These are phyloP conservation scores for Myathropa florea DNA, from an alignment of 2,888 invertebrate genomes.

Conservation along the genomic window DNA sequence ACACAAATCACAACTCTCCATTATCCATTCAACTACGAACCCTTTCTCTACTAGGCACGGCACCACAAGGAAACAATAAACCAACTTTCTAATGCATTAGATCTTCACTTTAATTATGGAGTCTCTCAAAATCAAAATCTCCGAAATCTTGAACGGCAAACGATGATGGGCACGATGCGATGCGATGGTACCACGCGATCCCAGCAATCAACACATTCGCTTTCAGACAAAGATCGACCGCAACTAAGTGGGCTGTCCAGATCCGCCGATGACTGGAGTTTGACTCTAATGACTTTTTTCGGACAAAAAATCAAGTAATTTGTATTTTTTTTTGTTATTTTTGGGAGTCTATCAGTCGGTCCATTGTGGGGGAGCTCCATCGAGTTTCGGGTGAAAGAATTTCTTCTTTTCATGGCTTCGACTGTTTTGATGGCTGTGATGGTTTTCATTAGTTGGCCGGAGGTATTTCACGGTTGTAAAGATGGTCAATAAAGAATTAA, in stretches of 20 bases:
- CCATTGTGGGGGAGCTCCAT: not conserved
- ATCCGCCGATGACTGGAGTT: constrained; percentile 12
- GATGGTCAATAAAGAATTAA: constrained; percentile 54
- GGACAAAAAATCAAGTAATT: constrained; percentile 27
- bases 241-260: constrained; percentile 38
- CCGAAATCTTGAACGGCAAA: not conserved
- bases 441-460: constrained; percentile 25
- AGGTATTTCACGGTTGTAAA: constrained; percentile 48
- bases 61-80: not conserved
- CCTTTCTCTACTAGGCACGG: not conserved
- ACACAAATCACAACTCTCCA: constrained; percentile 22
- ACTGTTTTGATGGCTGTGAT: not conserved
- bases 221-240: constrained; percentile 37
- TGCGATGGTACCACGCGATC: not conserved
- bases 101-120: constrained; percentile 16
- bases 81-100: constrained; percentile 43
- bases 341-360: not conserved
- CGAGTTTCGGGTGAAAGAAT: not conserved
- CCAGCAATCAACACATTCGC: constrained; percentile 33
- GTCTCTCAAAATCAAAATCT: not conserved
- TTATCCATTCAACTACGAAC: not conserved
- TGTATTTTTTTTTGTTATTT: constrained; percentile 1
- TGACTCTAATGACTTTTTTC: constrained; percentile 25
- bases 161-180: not conserved
- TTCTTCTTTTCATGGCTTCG: not conserved